Conservation (phyloP, 2,113 vertebrate genomes). For the Prochilodus magdalenae region DNA sequence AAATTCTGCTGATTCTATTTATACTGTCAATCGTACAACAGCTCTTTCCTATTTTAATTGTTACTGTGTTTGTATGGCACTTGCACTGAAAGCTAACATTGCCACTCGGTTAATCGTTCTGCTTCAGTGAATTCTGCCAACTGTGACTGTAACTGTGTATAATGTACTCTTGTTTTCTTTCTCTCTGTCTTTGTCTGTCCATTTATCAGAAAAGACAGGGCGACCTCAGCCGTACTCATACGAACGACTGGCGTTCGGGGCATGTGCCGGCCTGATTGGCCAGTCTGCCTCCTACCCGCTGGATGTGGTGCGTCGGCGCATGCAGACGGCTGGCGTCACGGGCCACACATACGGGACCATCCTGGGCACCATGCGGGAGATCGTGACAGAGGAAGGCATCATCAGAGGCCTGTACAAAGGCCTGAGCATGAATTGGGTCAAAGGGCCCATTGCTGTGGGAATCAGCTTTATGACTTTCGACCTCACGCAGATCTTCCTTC, state of each 20-base stretch:
- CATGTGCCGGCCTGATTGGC: slow-evolving; percentile 91
- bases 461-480: slow-evolving; percentile 99
- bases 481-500: slow-evolving; percentile 91
- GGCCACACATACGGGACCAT: slow-evolving; percentile 87
- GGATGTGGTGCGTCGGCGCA: slow-evolving; percentile 94
- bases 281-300: slow-evolving; percentile 96
- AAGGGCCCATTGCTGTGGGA: slow-evolving; percentile 94
- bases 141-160: too few species aligned
- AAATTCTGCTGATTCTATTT: too few species aligned
- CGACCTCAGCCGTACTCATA: slow-evolving; percentile 83
- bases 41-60: too few species aligned
- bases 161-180: not conserved
- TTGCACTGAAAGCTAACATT: too few species aligned
- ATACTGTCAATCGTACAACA: too few species aligned
- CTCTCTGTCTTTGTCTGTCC: not conserved
- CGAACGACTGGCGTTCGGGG: slow-evolving; percentile 90
- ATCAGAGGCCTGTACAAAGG: slow-evolving; percentile 93
- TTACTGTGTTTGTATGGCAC: too few species aligned
- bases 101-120: too few species aligned
- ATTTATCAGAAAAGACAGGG: slow-evolving; percentile 82
- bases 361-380: slow-evolving; percentile 84
- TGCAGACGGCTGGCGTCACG: slow-evolving; percentile 94
- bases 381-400: slow-evolving; percentile 87
- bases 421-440: slow-evolving; percentile 99
- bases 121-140: too few species aligned